Evolutionary conservation across 2,113 vertebrate genomes (phyloP).

Genomic region (Natator depressus): DNA sequence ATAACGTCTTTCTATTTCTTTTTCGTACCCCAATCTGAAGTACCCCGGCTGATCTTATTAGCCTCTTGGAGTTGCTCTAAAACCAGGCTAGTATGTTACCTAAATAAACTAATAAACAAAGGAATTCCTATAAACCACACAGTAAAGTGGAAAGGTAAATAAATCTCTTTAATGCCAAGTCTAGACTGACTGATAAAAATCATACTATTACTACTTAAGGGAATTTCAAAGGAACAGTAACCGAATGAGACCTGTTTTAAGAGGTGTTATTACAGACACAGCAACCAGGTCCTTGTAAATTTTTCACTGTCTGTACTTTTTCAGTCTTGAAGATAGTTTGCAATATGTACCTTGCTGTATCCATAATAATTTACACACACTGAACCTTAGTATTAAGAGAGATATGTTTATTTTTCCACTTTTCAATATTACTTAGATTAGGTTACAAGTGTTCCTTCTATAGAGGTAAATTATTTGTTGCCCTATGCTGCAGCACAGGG

Average conservation of each 20-base stretch:
- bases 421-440: background rate
- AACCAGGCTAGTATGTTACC: rapidly evolving
- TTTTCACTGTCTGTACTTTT: background rate
- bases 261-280: rapidly evolving
- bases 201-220: background rate
- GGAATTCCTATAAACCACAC: background rate
- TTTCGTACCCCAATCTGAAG: background rate
- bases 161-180: background rate
- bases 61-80: background rate
- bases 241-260: rapidly evolving
- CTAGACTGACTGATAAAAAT: background rate
- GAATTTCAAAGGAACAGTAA: background rate
- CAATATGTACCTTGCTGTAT: background rate
- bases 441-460: background rate
- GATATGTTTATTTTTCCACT: background rate
- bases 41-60: background rate
- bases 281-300: background rate
- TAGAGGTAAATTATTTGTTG: background rate
- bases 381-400: background rate
- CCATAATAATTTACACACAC: background rate
- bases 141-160: background rate
- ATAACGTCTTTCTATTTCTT: background rate
- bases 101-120: background rate
- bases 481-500: background rate
- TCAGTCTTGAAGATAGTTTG: background rate